These are phyloP conservation scores for Hirudinaria manillensis DNA, from an alignment of 2,888 invertebrate genomes.

Conservation along the genomic window DNA sequence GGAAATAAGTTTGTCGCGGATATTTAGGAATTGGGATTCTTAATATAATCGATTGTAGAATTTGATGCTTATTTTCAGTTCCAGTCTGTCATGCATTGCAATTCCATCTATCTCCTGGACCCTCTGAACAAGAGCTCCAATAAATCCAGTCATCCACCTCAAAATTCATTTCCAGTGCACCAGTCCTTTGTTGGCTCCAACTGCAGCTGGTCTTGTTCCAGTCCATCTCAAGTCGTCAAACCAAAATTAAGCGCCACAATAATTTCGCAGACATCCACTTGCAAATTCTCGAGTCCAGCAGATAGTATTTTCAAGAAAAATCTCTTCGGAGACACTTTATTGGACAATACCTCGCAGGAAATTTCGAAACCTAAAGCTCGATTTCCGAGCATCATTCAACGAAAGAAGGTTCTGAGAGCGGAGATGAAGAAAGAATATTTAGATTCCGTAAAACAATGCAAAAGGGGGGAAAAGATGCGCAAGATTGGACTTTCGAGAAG, in stretches of 20 bases:
- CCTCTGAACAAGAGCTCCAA: neutral
- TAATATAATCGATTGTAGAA: too few relatives aligned
- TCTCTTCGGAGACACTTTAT: neutral
- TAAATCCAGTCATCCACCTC: neutral
- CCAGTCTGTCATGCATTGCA: neutral
- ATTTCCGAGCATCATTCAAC: too few relatives aligned
- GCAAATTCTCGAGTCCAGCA: too few relatives aligned
- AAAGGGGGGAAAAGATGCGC: neutral
- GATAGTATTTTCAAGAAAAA: too few relatives aligned
- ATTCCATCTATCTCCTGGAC: neutral
- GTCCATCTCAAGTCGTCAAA: neutral
- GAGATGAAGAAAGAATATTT: too few relatives aligned
- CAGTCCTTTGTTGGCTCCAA: neutral
- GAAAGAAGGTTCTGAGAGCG: too few relatives aligned
- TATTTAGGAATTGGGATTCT: too few relatives aligned
- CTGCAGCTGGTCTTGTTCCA: neutral
- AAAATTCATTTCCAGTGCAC: neutral
- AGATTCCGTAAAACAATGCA: neutral
- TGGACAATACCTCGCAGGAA: too few relatives aligned
- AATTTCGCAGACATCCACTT: neutral
- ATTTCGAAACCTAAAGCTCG: too few relatives aligned
- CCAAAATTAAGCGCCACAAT: constrained; percentile 14
- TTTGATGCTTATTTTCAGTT: neutral
- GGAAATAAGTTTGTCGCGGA: too few relatives aligned
- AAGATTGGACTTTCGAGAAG: neutral